Conservation (phyloP, 2,113 vertebrate genomes). For the Centrocercus urophasianus region DNA sequence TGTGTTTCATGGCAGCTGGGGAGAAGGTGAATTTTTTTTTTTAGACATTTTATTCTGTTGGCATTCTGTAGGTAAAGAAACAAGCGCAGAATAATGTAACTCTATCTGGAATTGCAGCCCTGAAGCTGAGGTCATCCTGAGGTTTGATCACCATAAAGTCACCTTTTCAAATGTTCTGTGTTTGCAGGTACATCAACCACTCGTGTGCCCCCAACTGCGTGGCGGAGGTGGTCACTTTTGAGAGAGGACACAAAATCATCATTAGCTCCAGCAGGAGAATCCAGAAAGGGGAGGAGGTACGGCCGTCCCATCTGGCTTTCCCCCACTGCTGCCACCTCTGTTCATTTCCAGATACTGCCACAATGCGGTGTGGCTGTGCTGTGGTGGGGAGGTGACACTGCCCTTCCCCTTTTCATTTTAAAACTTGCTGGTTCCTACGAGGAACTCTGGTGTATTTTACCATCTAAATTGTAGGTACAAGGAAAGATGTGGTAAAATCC, state of each 20-base stretch:
- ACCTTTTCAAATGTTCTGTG: neutral
- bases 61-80: conserved; percentile 19
- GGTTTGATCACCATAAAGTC: neutral
- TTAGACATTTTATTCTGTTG: neutral
- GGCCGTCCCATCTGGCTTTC: accelerated
- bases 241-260: conserved; percentile 97
- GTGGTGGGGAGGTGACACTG: neutral
- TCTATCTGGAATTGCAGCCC: neutral
- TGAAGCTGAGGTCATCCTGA: neutral
- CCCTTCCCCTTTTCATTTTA: neutral
- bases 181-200: conserved; percentile 94
- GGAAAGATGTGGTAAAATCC: neutral
- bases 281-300: conserved; percentile 97
- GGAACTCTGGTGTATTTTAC: neutral
- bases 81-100: neutral
- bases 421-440: neutral
- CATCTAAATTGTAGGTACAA: accelerated
- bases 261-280: conserved; percentile 96
- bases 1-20: neutral
- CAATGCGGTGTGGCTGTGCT: no score
- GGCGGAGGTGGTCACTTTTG: conserved; percentile 95
- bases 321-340: accelerated
- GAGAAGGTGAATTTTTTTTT: neutral
- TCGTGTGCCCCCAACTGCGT: conserved; percentile 97
- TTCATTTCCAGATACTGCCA: neutral